Conservation (phyloP, 1,140 invertebrate genomes). For the Heliconius nattereri region DNA sequence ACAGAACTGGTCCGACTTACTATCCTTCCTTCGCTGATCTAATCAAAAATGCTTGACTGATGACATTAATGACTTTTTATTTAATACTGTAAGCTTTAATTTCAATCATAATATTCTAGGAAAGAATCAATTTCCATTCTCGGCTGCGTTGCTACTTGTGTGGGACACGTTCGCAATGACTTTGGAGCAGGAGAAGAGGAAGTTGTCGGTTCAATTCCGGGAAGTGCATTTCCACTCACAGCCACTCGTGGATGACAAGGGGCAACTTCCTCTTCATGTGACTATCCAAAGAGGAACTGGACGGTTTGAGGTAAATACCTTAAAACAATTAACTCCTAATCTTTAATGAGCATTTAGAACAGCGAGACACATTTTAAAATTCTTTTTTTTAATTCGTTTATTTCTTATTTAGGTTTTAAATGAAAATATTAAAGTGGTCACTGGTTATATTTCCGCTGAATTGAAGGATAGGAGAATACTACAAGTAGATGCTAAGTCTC, state of each 20-base stretch:
- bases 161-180: conserved; percentile 64
- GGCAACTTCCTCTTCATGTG: conserved; percentile 36
- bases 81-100: no score
- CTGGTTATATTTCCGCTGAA: background rate
- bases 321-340: no score
- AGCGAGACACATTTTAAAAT: no score
- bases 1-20: no score
- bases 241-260: conserved; percentile 45
- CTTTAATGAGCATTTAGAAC: no score
- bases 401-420: background rate
- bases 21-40: no score
- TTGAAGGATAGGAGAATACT: background rate
- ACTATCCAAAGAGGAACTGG: conserved; percentile 39
- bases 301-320: background rate
- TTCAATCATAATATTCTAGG: conserved; percentile 38
- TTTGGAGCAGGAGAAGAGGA: conserved; percentile 34
- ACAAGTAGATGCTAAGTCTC: background rate
- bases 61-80: no score
- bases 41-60: no score
- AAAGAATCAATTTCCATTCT: conserved; percentile 50
- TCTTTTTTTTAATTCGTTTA: no score
- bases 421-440: background rate
- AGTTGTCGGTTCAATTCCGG: conserved; percentile 46
- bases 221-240: conserved; percentile 47
- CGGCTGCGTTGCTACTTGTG: conserved; percentile 49